Evolutionary conservation across 2,113 vertebrate genomes (phyloP), one percentile per base, ranked within the genome.

Genomic region (Alosa alosa): DNA sequence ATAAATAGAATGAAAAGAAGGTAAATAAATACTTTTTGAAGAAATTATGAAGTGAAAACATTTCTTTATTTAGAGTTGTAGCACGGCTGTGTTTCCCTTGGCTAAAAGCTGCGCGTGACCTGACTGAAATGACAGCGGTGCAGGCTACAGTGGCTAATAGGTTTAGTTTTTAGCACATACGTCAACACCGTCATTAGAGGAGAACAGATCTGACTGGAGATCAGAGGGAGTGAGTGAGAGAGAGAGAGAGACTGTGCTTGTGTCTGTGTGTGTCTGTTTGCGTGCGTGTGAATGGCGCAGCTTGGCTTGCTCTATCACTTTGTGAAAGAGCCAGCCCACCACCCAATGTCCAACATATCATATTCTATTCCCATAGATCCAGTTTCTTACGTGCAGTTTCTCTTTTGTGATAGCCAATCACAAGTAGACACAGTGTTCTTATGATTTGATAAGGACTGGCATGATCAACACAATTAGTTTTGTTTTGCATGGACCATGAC

Each of bases 11-110:
- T 78, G 13, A 78, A 78, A 78, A 39, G 72, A 75, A 39, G 11
- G 39, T 39, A 78, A 78, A 39, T 31, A 78, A 15, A 39, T 39
- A 6, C 4, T 78, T 36, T 78, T 78, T 36, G 15, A 39, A 39
- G 10, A 78, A 39, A 36, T 36, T 17, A 72, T 36, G 72, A 78
- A 11, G 72, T 78, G 15, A 78, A 78, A 39, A 36, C 72, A 78
- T 78, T 11, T 78, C 72, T 78, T 41, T 78, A 39, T 78, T 78
- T 78, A 78, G 13, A 39, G 72, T 41, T 78, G 15, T 41, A 31
- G 11, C 72, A 78, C 11, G 31, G 13, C 4, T 39, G 9, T 41
- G 89, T 90, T 92, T 92, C 90, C 86, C 91, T 91, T 91, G 89
- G 87, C 90, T 92, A 2, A 78, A 78, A 78, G 72, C 72, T 78